Base-by-base conservation (phyloP, 1,140 invertebrate species). In the Ladona fulva region DNA sequence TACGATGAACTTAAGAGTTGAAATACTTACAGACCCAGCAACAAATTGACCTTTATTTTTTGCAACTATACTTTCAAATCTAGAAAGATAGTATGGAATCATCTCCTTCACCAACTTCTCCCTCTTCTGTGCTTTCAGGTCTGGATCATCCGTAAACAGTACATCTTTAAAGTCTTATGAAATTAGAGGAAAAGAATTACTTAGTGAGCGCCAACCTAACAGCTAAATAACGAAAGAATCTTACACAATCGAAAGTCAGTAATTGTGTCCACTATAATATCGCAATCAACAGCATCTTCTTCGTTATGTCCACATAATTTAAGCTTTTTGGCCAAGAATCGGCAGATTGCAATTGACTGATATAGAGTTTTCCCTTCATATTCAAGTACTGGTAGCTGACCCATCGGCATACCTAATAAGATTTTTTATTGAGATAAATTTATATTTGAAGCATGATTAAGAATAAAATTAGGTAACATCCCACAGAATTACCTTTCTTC, bases 21-120 rank as follows among this genome's bases (percentile, higher is more conserved):
- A n/a, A 5, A 37, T 37, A 66, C 52, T 80, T 80, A 87, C 86
- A 81, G 86, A 83, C 74, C 85, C 85, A 73, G 86, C 86, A 10
- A 89, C 84, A 16, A 88, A 85, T 37, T 85, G 85, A 42, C 86
- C 86, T 0, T 82, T 84, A 76, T 89, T 89, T 42, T 84, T 82
- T 74, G 85, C 83, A 0, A 86, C 81, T 78, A 84, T 80, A 11
- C 82, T 81, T 77, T 89, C 87, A 74, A 90, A 85, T 82, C 87
- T 89, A 79, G 87, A 85, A 80, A 90, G 81, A 81, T 88, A 90
- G 80, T 87, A 89, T 78, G 89, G 89, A 10, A 83, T 22, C 10
- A 25, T 24, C 24, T 75, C 59, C 24, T 66, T 42, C 6, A 78
- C 7, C 25, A 78, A 19, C 14, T 25, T 37, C 24, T 76, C 22